These are phyloP conservation scores for Erithacus rubecula DNA, from an alignment of 2,797 vertebrate genomes.

Conservation along the genomic window DNA sequence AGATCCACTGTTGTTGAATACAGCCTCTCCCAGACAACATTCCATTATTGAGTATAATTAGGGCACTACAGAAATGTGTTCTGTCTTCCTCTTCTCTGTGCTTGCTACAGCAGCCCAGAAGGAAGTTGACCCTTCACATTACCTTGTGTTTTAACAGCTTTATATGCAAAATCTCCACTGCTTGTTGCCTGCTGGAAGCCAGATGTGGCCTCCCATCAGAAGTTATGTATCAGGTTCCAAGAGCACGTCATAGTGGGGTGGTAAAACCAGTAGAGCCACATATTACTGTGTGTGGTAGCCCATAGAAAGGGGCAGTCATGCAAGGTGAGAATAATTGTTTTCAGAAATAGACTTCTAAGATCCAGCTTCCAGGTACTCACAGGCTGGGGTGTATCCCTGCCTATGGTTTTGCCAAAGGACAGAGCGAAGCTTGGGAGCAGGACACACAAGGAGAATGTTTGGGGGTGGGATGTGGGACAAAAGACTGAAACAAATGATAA, in stretches of 20 bases:
- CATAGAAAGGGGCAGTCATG: background rate
- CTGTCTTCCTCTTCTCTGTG: background rate
- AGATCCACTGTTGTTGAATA: background rate
- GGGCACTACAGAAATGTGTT: background rate
- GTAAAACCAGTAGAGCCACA: background rate
- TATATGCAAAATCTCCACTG: background rate
- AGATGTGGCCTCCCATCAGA: background rate
- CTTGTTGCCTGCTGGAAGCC: background rate
- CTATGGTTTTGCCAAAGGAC: background rate
- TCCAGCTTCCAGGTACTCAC: background rate
- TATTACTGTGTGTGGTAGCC: background rate
- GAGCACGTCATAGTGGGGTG: background rate
- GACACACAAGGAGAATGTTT: background rate
- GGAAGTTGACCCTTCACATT: background rate
- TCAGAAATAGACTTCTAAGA: background rate
- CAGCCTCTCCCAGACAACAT: background rate
- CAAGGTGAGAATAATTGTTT: background rate
- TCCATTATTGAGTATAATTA: background rate
- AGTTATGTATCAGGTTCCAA: background rate
- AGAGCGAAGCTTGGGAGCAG: background rate
- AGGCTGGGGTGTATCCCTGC: background rate
- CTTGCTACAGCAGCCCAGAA: background rate
- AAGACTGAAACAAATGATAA: background rate
- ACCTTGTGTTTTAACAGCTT: constrained; percentile 17
- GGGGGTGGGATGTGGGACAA: background rate